A percentile compares a stretch with the other conserved stretches of the same genome.
Evolutionary conservation across 1,140 invertebrate genomes (phyloP).

Genomic region (Bilobella aurantiaca): DNA sequence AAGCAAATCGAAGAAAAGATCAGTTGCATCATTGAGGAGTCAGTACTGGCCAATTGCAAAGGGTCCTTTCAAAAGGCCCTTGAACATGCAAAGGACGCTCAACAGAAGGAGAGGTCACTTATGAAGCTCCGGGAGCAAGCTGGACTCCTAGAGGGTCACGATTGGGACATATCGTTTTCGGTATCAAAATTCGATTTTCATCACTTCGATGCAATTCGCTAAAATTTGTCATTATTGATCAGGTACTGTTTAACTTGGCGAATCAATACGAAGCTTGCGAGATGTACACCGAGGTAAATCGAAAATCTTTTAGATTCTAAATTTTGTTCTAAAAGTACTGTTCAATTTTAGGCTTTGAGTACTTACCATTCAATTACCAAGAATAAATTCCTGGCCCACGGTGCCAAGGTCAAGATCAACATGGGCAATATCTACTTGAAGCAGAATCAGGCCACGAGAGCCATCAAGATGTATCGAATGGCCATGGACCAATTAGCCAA

Average conservation of each 20-base stretch:
- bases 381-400: conserved; percentile 75
- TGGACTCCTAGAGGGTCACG: conserved; percentile 72
- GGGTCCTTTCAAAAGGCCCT: conserved; percentile 59
- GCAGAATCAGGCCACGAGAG: conserved; percentile 86
- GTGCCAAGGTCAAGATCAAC: conserved; percentile 85
- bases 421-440: conserved; percentile 97
- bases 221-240: conserved; percentile 34
- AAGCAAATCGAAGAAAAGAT: conserved; percentile 69
- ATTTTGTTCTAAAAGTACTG: not conserved
- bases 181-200: conserved; percentile 46
- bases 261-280: conserved; percentile 87
- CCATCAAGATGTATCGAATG: conserved; percentile 96
- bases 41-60: conserved; percentile 54
- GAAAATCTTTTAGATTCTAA: not conserved
- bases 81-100: conserved; percentile 92
- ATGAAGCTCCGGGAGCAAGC: conserved; percentile 82
- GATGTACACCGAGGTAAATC: conserved; percentile 77
- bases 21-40: conserved; percentile 70
- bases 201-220: too few species aligned
- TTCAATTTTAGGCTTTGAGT: conserved; percentile 49
- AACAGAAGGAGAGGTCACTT: conserved; percentile 77
- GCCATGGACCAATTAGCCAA: conserved; percentile 89
- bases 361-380: conserved; percentile 83
- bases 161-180: conserved; percentile 86
- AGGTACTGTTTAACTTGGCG: conserved; percentile 89